Conservation (phyloP, 2,888 invertebrate genomes). For the Dynastes tityus region DNA sequence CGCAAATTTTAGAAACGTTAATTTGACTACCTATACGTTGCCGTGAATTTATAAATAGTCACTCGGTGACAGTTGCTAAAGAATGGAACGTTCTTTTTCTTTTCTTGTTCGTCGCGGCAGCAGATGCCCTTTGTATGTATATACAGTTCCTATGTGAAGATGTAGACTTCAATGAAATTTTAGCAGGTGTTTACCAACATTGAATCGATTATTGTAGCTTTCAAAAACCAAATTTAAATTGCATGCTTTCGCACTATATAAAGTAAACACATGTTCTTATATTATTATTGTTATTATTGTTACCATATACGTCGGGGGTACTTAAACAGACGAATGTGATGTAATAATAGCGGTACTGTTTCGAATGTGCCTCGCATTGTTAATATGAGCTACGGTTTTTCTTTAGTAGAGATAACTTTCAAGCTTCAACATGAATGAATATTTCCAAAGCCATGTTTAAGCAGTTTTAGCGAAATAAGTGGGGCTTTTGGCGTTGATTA, state of each 20-base stretch:
- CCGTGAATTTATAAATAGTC: slow-evolving; percentile 65
- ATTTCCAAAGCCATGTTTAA: too few relatives aligned
- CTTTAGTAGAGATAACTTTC: too few relatives aligned
- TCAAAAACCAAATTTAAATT: slow-evolving; percentile 40
- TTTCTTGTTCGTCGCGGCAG: slow-evolving; percentile 29
- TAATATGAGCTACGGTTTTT: neutral
- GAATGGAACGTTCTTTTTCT: slow-evolving; percentile 42
- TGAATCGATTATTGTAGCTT: slow-evolving; percentile 44
- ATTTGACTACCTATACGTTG: slow-evolving; percentile 64
- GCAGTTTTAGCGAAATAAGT: too few relatives aligned
- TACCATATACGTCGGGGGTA: neutral
- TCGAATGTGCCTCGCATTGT: neutral
- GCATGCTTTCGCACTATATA: slow-evolving; percentile 33
- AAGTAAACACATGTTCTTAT: slow-evolving; percentile 38
- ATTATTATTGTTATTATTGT: slow-evolving; percentile 34
- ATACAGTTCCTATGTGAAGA: slow-evolving; percentile 32
- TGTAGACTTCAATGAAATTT: slow-evolving; percentile 50
- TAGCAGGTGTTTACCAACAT: slow-evolving; percentile 48
- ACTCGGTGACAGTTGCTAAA: slow-evolving; percentile 51
- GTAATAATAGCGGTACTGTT: slow-evolving; percentile 16
- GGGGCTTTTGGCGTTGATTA: too few relatives aligned
- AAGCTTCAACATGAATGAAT: too few relatives aligned
- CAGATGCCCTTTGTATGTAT: slow-evolving; percentile 50
- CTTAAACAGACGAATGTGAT: neutral
- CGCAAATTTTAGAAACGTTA: slow-evolving; percentile 60